Percentiles rank a stretch among this genome's conserved stretches.
Evolutionary conservation across 92 coral and sea anemone species (phyloP).

Genomic region (Porites evermanni): DNA sequence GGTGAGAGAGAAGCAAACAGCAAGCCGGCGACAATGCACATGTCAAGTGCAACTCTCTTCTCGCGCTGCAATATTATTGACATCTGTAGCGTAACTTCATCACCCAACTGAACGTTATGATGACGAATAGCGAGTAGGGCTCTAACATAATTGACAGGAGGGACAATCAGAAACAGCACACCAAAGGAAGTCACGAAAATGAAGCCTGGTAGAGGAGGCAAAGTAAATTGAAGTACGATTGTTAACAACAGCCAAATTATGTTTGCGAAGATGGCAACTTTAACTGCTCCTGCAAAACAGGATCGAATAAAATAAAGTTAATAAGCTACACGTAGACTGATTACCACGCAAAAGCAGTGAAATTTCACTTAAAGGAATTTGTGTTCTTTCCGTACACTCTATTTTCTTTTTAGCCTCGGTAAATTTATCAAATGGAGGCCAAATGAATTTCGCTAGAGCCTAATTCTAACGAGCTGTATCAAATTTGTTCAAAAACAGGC

Average conservation of each 20-base stretch:
- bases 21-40: neutral
- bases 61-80: neutral
- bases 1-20: neutral
- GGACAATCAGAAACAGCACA: neutral
- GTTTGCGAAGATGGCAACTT: neutral
- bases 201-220: neutral
- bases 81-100: neutral
- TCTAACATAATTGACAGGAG: neutral
- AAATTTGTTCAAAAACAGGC: too few relatives aligned
- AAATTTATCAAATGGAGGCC: too few relatives aligned
- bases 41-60: conserved; percentile 7
- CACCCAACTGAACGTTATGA: neutral
- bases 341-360: too few relatives aligned
- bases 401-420: too few relatives aligned
- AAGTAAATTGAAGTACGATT: neutral
- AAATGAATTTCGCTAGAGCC: too few relatives aligned
- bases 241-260: neutral
- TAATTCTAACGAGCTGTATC: too few relatives aligned
- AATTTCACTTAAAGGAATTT: too few relatives aligned
- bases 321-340: too few relatives aligned
- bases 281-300: neutral
- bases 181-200: neutral
- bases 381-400: too few relatives aligned
- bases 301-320: too few relatives aligned
- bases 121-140: neutral